Conservation (phyloP, 2,888 invertebrate genomes). For the Thumatha senex region DNA sequence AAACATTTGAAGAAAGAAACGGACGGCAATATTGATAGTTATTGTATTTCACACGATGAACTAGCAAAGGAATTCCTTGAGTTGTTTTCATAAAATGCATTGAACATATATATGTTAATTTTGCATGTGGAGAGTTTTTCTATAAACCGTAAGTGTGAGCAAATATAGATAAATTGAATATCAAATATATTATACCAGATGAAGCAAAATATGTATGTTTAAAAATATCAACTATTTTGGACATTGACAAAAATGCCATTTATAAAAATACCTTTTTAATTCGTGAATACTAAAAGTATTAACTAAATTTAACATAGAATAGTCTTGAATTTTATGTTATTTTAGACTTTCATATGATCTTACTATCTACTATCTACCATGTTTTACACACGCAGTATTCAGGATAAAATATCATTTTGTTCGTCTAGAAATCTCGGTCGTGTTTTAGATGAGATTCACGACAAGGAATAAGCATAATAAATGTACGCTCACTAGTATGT, state of each 20-base stretch:
- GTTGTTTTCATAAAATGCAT: not conserved
- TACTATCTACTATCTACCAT: not conserved
- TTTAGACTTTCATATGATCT: no score
- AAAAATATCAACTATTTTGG: no score
- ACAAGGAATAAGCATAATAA: not conserved
- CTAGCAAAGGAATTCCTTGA: not conserved
- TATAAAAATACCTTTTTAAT: no score
- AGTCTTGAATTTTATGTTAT: no score
- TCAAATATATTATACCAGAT: no score
- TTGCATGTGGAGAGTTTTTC: slow-evolving; percentile 1
- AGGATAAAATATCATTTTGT: slow-evolving; percentile 4
- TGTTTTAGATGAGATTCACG: slow-evolving; percentile 5
- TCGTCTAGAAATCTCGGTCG: slow-evolving; percentile 8
- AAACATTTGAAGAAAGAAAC: no score
- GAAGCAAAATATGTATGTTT: no score
- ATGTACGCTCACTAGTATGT: no score
- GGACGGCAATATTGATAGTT: not conserved
- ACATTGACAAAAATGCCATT: no score
- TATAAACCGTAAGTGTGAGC: slow-evolving; percentile 1
- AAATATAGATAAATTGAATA: slow-evolving; percentile 2
- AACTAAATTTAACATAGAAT: no score
- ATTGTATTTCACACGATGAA: slow-evolving; percentile 1
- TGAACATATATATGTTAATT: slow-evolving; percentile 2
- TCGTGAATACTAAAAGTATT: no score
- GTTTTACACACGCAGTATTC: slow-evolving; percentile 1